Percentiles rank a stretch among this genome's conserved stretches.
These are phyloP conservation scores for Eufriesea mexicana DNA, from an alignment of 1,140 invertebrate genomes.

Conservation along the genomic window DNA sequence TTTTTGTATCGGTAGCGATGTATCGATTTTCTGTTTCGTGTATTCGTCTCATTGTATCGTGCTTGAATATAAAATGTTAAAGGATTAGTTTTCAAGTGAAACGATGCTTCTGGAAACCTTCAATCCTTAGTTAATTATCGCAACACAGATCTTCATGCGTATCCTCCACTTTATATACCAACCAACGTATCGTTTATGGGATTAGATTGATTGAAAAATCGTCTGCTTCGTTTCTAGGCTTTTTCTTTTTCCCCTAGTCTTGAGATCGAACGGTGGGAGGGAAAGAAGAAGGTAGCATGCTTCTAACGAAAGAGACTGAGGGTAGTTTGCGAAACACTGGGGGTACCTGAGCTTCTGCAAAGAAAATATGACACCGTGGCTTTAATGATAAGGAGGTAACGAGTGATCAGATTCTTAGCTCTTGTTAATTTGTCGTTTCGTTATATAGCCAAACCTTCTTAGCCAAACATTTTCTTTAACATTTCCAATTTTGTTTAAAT, in stretches of 20 bases:
- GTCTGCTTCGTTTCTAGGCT: constrained; percentile 5
- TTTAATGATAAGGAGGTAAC: constrained; percentile 18
- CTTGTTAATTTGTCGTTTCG: not conserved
- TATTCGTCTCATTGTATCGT: not conserved
- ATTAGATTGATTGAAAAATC: constrained; percentile 60
- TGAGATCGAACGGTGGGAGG: not conserved
- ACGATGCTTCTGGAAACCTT: not conserved
- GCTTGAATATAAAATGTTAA: not conserved
- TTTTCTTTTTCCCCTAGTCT: not conserved
- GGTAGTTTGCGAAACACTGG: not conserved
- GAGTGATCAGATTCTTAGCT: not conserved
- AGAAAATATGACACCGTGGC: not conserved
- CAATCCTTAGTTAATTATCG: constrained; percentile 1
- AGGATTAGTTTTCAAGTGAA: not conserved
- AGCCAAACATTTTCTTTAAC: too few relatives aligned
- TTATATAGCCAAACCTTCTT: not conserved
- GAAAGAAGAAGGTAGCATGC: constrained; percentile 3
- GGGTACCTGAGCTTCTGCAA: constrained; percentile 3
- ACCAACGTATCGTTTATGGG: not conserved
- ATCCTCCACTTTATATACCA: not conserved
- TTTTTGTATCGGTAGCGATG: not conserved
- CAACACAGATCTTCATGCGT: not conserved
- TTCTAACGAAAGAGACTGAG: not conserved
- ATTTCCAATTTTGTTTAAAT: too few relatives aligned
- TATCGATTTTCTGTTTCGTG: too few relatives aligned